Percentiles rank a stretch among this genome's conserved stretches.
Evolutionary conservation across 2,797 vertebrate genomes (phyloP).

Genomic region (Gastrophryne carolinensis): DNA sequence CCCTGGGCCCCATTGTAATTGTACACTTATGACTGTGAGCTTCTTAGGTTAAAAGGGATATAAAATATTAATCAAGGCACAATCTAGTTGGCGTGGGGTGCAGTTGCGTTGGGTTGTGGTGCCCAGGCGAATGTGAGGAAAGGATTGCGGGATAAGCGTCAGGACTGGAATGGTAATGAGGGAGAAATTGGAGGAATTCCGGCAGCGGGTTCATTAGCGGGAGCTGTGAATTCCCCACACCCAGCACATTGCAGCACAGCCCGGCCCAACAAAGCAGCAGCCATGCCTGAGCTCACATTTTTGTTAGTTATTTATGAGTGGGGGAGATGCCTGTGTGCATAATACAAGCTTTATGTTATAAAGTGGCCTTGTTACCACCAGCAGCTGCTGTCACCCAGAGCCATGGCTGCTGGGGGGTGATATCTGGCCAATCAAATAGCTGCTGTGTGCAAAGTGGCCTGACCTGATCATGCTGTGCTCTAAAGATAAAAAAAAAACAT

Average conservation of each 20-base stretch:
- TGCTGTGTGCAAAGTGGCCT: neutral
- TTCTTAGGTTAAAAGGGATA: no score
- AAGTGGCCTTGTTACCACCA: conserved; percentile 25
- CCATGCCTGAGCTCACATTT: conserved; percentile 26
- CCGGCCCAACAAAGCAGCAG: conserved; percentile 25
- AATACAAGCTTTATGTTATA: conserved; percentile 42
- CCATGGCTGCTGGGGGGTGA: neutral
- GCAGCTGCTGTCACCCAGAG: conserved; percentile 33
- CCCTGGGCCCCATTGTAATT: no score
- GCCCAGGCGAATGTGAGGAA: no score
- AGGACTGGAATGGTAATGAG: conserved; percentile 7
- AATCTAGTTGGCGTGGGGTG: no score
- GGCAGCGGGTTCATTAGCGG: conserved; percentile 17
- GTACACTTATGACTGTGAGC: no score
- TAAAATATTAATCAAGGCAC: no score
- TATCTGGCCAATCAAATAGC: neutral
- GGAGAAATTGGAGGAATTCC: conserved; percentile 40
- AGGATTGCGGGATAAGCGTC: no score
- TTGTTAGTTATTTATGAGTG: conserved; percentile 51
- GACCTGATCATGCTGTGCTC: neutral
- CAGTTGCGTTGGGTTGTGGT: no score
- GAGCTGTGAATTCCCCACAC: conserved; percentile 26
- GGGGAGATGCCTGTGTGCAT: conserved; percentile 31
- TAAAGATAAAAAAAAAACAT: neutral
- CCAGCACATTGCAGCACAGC: conserved; percentile 3